These are phyloP conservation scores for Xylocampa areola DNA, from an alignment of 2,888 invertebrate genomes.

Conservation along the genomic window DNA sequence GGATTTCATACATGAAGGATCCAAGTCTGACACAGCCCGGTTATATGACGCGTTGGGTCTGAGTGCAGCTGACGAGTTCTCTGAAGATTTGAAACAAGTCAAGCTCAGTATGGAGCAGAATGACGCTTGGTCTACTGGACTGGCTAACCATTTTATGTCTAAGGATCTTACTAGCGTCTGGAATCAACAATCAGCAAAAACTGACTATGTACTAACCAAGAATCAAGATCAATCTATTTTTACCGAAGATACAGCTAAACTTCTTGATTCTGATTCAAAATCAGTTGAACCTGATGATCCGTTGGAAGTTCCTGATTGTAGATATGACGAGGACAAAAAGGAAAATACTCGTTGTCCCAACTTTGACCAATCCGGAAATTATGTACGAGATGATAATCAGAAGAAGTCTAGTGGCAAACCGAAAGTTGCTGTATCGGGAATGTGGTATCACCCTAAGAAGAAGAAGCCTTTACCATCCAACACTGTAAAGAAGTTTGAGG, in stretches of 20 bases:
- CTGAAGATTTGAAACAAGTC: constrained; percentile 77
- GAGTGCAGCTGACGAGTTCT: constrained; percentile 73
- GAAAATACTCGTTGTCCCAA: constrained; percentile 75
- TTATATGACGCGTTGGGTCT: constrained; percentile 84
- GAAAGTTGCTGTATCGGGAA: constrained; percentile 79
- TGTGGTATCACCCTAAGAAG: constrained; percentile 87
- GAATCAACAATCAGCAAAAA: constrained; percentile 73
- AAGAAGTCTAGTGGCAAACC: constrained; percentile 77
- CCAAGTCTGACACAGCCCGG: constrained; percentile 85
- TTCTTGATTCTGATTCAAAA: constrained; percentile 68
- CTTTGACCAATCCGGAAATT: constrained; percentile 83
- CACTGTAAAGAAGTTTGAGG: constrained; percentile 82
- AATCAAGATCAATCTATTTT: constrained; percentile 65
- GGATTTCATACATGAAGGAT: constrained; percentile 85
- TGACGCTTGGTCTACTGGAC: constrained; percentile 70
- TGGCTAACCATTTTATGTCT: constrained; percentile 71
- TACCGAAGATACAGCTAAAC: constrained; percentile 67
- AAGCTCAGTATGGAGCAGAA: constrained; percentile 70
- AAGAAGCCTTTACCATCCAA: constrained; percentile 79
- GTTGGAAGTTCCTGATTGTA: constrained; percentile 65
- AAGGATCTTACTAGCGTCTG: constrained; percentile 74
- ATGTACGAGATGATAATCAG: constrained; percentile 78
- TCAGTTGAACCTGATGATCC: constrained; percentile 69
- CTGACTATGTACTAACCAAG: constrained; percentile 64
- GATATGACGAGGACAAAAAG: constrained; percentile 73